Base-by-base conservation (phyloP, 2,113 vertebrate species). In the Lamprologus speciosus region DNA sequence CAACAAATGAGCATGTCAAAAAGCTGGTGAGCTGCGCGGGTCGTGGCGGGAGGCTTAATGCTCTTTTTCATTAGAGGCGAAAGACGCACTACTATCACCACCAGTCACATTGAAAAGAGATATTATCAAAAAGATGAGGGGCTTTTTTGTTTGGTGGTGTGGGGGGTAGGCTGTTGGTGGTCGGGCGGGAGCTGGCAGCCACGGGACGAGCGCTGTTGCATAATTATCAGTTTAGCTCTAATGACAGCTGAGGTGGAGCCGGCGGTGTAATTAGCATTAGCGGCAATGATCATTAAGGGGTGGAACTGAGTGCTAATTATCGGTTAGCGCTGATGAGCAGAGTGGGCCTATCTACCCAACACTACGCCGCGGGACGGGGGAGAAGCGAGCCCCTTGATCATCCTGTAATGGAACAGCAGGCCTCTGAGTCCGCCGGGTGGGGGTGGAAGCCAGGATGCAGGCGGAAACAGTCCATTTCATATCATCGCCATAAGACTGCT, bases 281-380 rank as follows among this genome's bases (percentile, higher is more conserved):
- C 90, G 23, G 91, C 90, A 93, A 95, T 92, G 93, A 95, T 95
- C 93, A 95, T 96, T 96, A 96, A 95, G 93, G 94, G 94, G 94
- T 90, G 94, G 94, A 96, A 93, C 92, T 79, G 92, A 94, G 90
- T 87, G 92, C 92, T 95, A 95, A 95, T 95, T 95, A 96, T 91
- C 84, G 89, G 94, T 93, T 93, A 93, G 94, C 75, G 73, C 80
- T 94, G 94, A 96, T 94, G 95, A 95, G 95, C 89, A 88, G 90
- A 95, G 94, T 33, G 92, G 90, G 91, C 89, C 92, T 90, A 89
- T 94, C 92, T 83, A 84, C 88, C 91, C 90, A 83, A 91, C 90
- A 21, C 89, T 73, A 16, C 54, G 88, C 91, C 82, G 68, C 89
- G 51, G 92, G 93, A 93, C 33, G 42, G 88, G 86, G 85, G 84